phyloP scores from a whole-genome alignment of 2,797 vertebrate species.

The Centropyge bicolor region DNA sequence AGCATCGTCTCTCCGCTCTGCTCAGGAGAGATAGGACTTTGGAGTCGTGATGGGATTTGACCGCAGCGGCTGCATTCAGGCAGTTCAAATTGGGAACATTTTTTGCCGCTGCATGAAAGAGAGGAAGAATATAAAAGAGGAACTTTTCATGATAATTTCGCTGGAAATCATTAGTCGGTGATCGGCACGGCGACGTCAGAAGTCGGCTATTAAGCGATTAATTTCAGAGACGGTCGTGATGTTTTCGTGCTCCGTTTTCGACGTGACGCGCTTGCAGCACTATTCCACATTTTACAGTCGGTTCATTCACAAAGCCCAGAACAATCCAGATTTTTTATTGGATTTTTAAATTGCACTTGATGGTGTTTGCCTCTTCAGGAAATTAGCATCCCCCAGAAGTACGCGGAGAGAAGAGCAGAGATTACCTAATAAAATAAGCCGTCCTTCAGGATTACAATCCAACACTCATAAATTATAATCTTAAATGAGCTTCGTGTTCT shows the following conservation, averaged over 20 bases:
- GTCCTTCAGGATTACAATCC: slow-evolving; percentile 60
- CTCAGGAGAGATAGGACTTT: slow-evolving; percentile 32
- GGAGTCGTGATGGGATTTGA: slow-evolving; percentile 37
- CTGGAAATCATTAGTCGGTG: slow-evolving; percentile 9
- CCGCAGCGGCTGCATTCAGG: slow-evolving; percentile 26
- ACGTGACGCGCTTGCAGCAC: slow-evolving; percentile 13
- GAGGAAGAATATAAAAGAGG: background rate
- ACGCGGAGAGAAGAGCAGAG: slow-evolving; percentile 28
- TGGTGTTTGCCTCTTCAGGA: slow-evolving; percentile 56
- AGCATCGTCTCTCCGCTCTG: slow-evolving; percentile 33
- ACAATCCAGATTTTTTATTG: slow-evolving; percentile 64
- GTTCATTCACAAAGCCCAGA: slow-evolving; percentile 59
- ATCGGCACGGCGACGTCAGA: slow-evolving; percentile 29
- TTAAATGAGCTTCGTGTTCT: slow-evolving; percentile 54
- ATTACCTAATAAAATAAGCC: slow-evolving; percentile 66
- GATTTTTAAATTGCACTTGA: slow-evolving; percentile 64
- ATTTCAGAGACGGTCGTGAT: slow-evolving; percentile 24
- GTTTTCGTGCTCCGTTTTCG: slow-evolving; percentile 11
- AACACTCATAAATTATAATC: slow-evolving; percentile 59
- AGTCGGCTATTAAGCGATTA: background rate
- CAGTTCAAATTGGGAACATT: background rate
- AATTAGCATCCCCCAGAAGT: slow-evolving; percentile 49
- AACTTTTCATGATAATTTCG: background rate
- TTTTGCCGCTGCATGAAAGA: background rate
- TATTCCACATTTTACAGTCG: slow-evolving; percentile 24